phyloP scores from a whole-genome alignment of 1,140 invertebrate genomes.

The Drosophila arawakana region DNA sequence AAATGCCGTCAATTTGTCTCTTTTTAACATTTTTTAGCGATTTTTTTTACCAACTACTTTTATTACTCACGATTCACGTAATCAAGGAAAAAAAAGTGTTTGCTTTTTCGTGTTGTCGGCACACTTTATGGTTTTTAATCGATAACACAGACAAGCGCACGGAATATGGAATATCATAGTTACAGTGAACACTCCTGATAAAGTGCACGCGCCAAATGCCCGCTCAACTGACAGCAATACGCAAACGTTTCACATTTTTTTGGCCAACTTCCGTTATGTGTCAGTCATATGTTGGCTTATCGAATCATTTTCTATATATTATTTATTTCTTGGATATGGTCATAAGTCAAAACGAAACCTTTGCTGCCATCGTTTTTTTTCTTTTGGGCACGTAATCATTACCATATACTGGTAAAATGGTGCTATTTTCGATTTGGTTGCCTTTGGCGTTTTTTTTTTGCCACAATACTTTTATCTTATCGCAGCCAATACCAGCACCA shows the following conservation, averaged over 20 bases:
- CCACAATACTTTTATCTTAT: slow-evolving; percentile 71
- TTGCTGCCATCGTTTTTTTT: no score
- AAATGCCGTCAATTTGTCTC: slow-evolving; percentile 20
- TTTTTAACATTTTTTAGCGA: neutral
- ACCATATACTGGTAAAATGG: slow-evolving; percentile 64
- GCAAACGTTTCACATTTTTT: neutral
- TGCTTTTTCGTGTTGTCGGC: slow-evolving; percentile 40
- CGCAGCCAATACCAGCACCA: slow-evolving; percentile 54
- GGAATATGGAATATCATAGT: slow-evolving; percentile 17
- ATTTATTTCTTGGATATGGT: neutral
- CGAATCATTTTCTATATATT: slow-evolving; percentile 17
- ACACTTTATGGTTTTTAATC: slow-evolving; percentile 71
- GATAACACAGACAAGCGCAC: slow-evolving; percentile 67
- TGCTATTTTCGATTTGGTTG: slow-evolving; percentile 74
- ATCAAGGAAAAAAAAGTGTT: slow-evolving; percentile 42
- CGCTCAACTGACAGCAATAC: slow-evolving; percentile 16
- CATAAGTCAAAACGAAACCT: neutral
- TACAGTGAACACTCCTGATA: slow-evolving; percentile 61
- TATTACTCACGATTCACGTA: slow-evolving; percentile 74
- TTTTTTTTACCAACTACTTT: neutral
- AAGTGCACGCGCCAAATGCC: slow-evolving; percentile 42
- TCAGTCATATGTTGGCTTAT: slow-evolving; percentile 54
- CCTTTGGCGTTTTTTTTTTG: slow-evolving; percentile 43
- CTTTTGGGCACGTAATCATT: slow-evolving; percentile 50
- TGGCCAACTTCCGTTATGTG: slow-evolving; percentile 62